Conservation (phyloP, 2,797 vertebrate species). For the Centropyge bicolor region DNA sequence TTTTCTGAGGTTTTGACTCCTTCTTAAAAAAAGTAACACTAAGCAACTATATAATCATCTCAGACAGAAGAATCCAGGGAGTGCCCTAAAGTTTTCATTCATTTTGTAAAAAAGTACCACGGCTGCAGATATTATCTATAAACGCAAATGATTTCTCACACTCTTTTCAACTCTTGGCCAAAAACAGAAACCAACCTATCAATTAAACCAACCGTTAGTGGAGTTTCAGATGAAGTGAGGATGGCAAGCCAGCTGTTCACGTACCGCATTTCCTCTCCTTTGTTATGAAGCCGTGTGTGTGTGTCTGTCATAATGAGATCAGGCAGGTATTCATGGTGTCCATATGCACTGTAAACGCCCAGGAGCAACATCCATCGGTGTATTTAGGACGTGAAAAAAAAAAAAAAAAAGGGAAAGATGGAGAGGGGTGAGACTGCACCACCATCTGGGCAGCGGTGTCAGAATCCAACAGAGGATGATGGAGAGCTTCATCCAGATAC, state of each 20-base stretch:
- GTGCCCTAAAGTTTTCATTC: background rate
- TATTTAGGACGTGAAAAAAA: constrained; percentile 66
- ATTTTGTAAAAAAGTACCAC: background rate
- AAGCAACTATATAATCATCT: constrained; percentile 16
- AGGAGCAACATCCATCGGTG: constrained; percentile 64
- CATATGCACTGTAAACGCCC: constrained; percentile 73
- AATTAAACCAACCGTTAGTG: constrained; percentile 47
- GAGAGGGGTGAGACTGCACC: constrained; percentile 63
- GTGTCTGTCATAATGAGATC: constrained; percentile 67
- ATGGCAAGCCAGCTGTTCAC: constrained; percentile 68
- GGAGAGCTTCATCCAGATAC: constrained; percentile 69
- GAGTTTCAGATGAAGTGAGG: constrained; percentile 46
- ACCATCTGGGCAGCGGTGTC: constrained; percentile 80
- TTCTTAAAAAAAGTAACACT: constrained; percentile 23
- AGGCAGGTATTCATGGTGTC: constrained; percentile 74
- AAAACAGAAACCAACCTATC: constrained; percentile 42
- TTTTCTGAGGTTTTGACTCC: constrained; percentile 30
- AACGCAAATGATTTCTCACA: background rate
- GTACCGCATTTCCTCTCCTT: constrained; percentile 48
- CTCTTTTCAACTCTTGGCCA: constrained; percentile 27
- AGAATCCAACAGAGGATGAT: constrained; percentile 75
- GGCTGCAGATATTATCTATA: background rate
- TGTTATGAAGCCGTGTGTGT: constrained; percentile 51
- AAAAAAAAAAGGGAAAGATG: constrained; percentile 48
- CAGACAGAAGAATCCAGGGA: background rate